Conservation (phyloP, 2,113 vertebrate species). For the Varanus komodoensis region DNA sequence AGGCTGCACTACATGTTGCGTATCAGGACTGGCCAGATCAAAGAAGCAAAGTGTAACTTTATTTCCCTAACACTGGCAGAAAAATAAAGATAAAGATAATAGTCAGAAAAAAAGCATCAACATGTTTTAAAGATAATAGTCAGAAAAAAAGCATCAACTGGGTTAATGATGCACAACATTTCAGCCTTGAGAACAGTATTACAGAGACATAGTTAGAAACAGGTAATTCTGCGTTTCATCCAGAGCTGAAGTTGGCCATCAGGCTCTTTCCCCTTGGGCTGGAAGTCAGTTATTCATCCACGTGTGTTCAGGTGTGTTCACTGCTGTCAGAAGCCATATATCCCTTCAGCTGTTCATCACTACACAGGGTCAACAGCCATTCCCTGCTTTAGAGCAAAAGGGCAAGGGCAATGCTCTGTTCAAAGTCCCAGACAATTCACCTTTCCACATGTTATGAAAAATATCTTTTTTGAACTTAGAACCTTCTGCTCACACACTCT, state of each 20-base stretch:
- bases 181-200: neutral
- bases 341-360: neutral
- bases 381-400: constrained; percentile 6
- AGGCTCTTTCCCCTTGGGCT: neutral
- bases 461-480: neutral
- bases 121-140: neutral
- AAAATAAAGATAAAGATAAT: neutral
- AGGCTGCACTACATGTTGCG: too few species aligned
- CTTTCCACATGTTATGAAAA: neutral
- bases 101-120: neutral
- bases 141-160: neutral
- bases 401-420: neutral
- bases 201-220: neutral
- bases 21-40: neutral
- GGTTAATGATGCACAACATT: neutral
- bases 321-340: neutral
- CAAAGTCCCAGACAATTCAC: neutral
- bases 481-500: neutral
- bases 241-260: neutral
- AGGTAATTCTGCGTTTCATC: neutral
- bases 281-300: neutral
- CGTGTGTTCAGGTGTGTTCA: neutral
- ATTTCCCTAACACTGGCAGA: neutral
- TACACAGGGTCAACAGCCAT: neutral
- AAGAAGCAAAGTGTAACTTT: neutral